Evolutionary conservation across 37 sponge, comb jelly and placozoan species (phyloP).

Genomic region (Beroe forskalii): DNA sequence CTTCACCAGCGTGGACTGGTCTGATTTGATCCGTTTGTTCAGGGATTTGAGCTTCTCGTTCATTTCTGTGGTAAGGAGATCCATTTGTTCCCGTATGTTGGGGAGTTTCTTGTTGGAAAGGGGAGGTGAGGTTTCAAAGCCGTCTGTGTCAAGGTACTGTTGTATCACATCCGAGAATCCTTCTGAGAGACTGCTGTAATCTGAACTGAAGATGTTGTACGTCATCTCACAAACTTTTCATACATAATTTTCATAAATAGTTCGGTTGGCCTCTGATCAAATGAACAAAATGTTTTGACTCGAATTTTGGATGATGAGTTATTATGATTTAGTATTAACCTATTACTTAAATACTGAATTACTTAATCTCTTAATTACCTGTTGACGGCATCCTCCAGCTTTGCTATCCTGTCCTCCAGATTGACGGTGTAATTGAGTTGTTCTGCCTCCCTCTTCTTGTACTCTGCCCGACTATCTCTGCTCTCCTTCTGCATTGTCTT

Average conservation of each 20-base stretch:
- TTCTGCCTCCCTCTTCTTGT: not conserved
- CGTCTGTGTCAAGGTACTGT: not conserved
- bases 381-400: not conserved
- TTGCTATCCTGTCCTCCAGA: constrained; percentile 16
- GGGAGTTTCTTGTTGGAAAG: not conserved
- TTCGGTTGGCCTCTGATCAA: too few species aligned
- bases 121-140: not conserved
- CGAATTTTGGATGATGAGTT: too few species aligned
- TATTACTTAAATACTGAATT: too few species aligned
- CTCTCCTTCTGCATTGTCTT: constrained; percentile 31
- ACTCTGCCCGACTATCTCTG: not conserved
- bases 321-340: too few species aligned
- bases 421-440: not conserved
- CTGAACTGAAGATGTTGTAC: not conserved
- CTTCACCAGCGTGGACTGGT: not conserved
- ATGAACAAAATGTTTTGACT: too few species aligned
- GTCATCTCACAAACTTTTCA: too few species aligned
- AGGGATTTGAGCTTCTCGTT: constrained; percentile 13
- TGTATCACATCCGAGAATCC: constrained; percentile 26
- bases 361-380: too few species aligned
- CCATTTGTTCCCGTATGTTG: not conserved
- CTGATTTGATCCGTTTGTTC: constrained; percentile 45
- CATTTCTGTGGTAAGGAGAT: not conserved
- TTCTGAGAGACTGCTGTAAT: not conserved
- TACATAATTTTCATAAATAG: too few species aligned